Evolutionary conservation across 2,888 invertebrate genomes (phyloP), one percentile per base, ranked within the genome.

Genomic region (Hipparchia semele): DNA sequence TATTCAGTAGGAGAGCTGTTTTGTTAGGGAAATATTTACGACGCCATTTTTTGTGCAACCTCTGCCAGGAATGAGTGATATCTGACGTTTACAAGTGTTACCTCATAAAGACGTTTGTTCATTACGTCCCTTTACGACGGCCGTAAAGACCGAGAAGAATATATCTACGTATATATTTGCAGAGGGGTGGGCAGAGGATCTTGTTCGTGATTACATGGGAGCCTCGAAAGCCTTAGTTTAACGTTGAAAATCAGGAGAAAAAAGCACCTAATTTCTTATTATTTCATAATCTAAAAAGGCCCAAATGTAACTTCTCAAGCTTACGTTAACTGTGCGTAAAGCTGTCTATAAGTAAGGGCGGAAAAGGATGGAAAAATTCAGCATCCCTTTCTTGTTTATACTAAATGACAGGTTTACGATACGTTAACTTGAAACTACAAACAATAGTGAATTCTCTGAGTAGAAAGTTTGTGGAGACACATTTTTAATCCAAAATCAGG

Each of bases 1-100:
- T 91, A 91, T 92, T 91, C 92, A 91, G 92, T 92, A 92, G 92
- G 90, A 90, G 87, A 90, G 87, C 86, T 87, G 88, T 90, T 91
- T 89, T 90, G 92, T 92, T 92, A 89, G 87, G 84, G 59, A 87
- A 71, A 90, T 90, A 92, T 92, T 92, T 92, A 92, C 90, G 91
- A 53, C 65, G 86, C 86, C 66, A 81, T 89, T 90, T 91, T 91
- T 92, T 91, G 89, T 90, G 81, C 75, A 82, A 8, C 77, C 78
- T 82, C 81, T 81, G 81, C 80, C 83, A 86, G 88, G 89, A 90
- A 90, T 89, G 87, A 90, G 86, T 87, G 88, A 91, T 89, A 90
- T 90, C 90, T 86, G 91, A 90, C 90, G 87, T 90, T 90, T 90
- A 91, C 91, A 91, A 90, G 90, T 88, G 84, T 86, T 65, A 85